Conservation (phyloP, 2,888 invertebrate genomes). For the Pemphredon lugubris region DNA sequence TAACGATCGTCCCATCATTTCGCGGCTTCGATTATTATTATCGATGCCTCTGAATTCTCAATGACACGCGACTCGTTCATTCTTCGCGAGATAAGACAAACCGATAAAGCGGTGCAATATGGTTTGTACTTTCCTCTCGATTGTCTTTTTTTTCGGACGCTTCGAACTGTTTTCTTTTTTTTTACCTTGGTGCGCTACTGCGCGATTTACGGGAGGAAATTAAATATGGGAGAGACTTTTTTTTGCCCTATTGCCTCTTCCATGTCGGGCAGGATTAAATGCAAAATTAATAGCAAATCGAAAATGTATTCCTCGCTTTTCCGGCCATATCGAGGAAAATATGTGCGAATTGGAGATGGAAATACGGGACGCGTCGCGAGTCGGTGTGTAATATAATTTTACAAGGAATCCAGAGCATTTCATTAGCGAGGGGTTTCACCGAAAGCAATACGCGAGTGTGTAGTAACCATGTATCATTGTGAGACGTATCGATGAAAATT, state of each 20-base stretch:
- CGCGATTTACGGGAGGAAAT: too few relatives aligned
- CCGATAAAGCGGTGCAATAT: too few relatives aligned
- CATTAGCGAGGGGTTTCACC: not conserved
- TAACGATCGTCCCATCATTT: conserved; percentile 53
- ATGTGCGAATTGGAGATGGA: not conserved
- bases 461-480: too few relatives aligned
- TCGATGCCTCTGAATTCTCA: not conserved
- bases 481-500: not conserved
- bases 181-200: too few relatives aligned
- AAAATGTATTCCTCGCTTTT: not conserved
- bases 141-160: too few relatives aligned
- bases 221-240: too few relatives aligned
- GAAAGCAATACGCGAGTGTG: too few relatives aligned
- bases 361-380: not conserved
- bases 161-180: too few relatives aligned
- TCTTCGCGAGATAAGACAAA: not conserved
- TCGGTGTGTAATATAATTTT: not conserved
- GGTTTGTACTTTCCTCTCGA: too few relatives aligned
- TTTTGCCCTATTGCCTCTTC: too few relatives aligned
- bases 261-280: too few relatives aligned
- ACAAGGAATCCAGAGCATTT: conserved; percentile 1
- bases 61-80: not conserved
- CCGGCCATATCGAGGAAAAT: not conserved
- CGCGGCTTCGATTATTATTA: conserved; percentile 50
- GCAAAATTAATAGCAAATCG: not conserved